Conservation (phyloP, 2,113 vertebrate genomes). For the Neolamprologus hecqui region DNA sequence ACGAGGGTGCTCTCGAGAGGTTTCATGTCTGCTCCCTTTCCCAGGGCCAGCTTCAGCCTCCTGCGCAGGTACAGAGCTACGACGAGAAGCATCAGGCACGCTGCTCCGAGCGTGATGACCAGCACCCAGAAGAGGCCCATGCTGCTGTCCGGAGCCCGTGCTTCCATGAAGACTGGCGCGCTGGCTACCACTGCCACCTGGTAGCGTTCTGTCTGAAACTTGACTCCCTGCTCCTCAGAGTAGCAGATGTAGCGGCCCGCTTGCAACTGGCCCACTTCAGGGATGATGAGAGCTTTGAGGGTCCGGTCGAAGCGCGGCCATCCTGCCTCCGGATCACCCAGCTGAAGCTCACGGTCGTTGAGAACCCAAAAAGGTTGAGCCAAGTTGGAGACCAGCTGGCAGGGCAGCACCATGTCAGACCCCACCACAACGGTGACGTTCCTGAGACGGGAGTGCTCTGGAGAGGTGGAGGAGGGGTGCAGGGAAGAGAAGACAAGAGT, state of each 20-base stretch:
- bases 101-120: constrained; percentile 82
- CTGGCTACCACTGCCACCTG: constrained; percentile 78
- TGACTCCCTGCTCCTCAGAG: constrained; percentile 81
- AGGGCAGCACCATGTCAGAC: constrained; percentile 88
- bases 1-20: constrained; percentile 87
- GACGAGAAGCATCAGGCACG: constrained; percentile 80
- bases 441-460: constrained; percentile 74
- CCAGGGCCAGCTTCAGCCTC: constrained; percentile 81
- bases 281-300: constrained; percentile 80
- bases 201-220: constrained; percentile 79
- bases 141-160: constrained; percentile 80
- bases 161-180: constrained; percentile 78
- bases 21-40: constrained; percentile 81
- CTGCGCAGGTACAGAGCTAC: constrained; percentile 82
- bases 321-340: constrained; percentile 43
- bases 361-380: constrained; percentile 85
- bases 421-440: constrained; percentile 87
- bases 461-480: not conserved
- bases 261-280: constrained; percentile 71
- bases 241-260: constrained; percentile 82
- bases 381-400: constrained; percentile 88
- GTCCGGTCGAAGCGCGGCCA: constrained; percentile 73
- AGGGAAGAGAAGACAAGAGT: not conserved
- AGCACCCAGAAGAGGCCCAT: constrained; percentile 88
- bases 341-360: constrained; percentile 74